Evolutionary conservation across 2,888 invertebrate species (phyloP).

Genomic region (Norana najaformis): DNA sequence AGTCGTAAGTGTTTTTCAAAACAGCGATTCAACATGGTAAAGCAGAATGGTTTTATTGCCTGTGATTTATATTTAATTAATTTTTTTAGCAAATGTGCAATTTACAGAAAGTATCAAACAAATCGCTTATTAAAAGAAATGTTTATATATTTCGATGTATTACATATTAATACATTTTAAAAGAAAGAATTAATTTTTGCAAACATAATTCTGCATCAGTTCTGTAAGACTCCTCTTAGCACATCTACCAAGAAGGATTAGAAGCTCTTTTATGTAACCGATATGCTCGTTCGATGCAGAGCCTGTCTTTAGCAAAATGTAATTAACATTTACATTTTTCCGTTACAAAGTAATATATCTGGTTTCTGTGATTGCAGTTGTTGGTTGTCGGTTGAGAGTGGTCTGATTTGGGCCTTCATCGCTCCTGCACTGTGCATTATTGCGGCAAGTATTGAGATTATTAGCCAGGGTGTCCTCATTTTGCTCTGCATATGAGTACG

Average conservation of each 20-base stretch:
- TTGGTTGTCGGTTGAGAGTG: conserved; percentile 42
- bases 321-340: too few species aligned
- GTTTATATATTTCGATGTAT: too few species aligned
- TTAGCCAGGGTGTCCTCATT: background rate
- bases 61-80: background rate
- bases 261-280: too few species aligned
- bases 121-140: background rate
- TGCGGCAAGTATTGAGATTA: conserved; percentile 38
- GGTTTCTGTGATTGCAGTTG: conserved; percentile 28
- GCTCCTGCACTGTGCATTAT: conserved; percentile 43
- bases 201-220: too few species aligned
- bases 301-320: too few species aligned
- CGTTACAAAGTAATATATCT: too few species aligned
- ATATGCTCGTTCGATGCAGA: too few species aligned
- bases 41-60: background rate
- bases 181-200: too few species aligned
- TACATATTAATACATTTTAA: too few species aligned
- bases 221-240: too few species aligned
- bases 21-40: background rate
- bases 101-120: background rate
- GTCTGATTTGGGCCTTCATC: conserved; percentile 45
- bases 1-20: conserved; percentile 38
- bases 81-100: background rate
- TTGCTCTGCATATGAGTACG: background rate
- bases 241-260: too few species aligned